Evolutionary conservation across 1,140 invertebrate species (phyloP).

Genomic region (Drosophila equinoxialis): DNA sequence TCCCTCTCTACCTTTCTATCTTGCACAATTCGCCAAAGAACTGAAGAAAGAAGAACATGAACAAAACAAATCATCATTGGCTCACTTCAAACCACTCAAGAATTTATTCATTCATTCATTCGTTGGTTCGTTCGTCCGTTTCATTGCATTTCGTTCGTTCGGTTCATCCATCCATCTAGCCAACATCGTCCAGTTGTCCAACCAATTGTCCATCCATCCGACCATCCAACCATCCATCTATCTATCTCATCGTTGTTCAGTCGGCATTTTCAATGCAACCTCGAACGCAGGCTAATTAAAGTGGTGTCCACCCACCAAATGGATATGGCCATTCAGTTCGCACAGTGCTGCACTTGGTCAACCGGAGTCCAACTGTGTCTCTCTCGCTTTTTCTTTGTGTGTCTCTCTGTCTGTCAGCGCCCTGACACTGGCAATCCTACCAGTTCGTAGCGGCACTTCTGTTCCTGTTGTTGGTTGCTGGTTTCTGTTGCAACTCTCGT

Average conservation of each 20-base stretch:
- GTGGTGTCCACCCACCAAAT: constrained; percentile 75
- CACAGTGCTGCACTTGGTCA: constrained; percentile 39
- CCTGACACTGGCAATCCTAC: constrained; percentile 25
- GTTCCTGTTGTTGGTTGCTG: constrained; percentile 1
- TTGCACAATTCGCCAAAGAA: no score
- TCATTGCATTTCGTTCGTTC: constrained; percentile 20
- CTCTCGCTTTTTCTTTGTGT: constrained; percentile 63
- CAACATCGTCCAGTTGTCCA: constrained; percentile 14
- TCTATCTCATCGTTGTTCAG: constrained; percentile 39
- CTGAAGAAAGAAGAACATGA: constrained; percentile 9
- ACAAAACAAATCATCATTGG: constrained; percentile 60
- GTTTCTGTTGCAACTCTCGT: constrained; percentile 38
- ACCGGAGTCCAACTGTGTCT: constrained; percentile 32
- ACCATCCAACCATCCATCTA: constrained; percentile 30
- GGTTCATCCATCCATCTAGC: constrained; percentile 37
- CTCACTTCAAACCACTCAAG: constrained; percentile 66
- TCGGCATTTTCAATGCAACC: constrained; percentile 68
- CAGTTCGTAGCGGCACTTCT: constrained; percentile 59
- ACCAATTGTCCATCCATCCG: constrained; percentile 25
- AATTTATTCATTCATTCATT: constrained; percentile 55
- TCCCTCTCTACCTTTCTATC: neutral
- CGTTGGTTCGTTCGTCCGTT: constrained; percentile 32
- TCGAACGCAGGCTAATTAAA: constrained; percentile 72
- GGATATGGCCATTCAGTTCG: constrained; percentile 9
- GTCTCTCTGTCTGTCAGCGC: constrained; percentile 66